Conservation (phyloP, 1,140 invertebrate genomes). For the Ceratina australensis region DNA sequence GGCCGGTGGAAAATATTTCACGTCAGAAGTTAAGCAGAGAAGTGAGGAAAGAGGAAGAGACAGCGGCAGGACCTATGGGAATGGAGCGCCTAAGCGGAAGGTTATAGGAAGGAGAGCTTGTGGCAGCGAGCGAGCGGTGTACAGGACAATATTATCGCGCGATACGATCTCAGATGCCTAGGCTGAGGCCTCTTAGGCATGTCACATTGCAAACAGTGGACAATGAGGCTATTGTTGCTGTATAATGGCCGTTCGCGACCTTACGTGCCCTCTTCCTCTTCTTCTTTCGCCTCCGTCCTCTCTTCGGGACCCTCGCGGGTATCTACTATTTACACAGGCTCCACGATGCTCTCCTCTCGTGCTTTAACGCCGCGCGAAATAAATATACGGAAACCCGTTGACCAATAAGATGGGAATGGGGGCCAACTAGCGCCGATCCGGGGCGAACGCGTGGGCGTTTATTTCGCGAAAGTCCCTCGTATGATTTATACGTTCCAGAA, state of each 20-base stretch:
- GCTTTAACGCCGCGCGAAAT: slow-evolving; percentile 36
- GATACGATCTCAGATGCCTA: slow-evolving; percentile 71
- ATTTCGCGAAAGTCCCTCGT: background rate
- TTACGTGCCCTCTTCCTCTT: slow-evolving; percentile 67
- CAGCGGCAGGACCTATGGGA: slow-evolving; percentile 51
- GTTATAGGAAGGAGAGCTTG: slow-evolving; percentile 62
- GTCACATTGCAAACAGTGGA: slow-evolving; percentile 74
- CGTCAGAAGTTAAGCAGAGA: slow-evolving; percentile 18
- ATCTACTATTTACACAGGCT: slow-evolving; percentile 8
- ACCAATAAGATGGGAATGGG: slow-evolving; percentile 20
- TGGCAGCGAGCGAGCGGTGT: slow-evolving; percentile 55
- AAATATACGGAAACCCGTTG: slow-evolving; percentile 14
- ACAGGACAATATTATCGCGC: slow-evolving; percentile 72
- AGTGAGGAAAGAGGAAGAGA: slow-evolving; percentile 47
- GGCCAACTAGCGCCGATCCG: background rate
- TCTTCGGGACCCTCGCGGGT: slow-evolving; percentile 24
- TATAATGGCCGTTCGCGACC: slow-evolving; percentile 72
- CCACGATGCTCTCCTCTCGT: slow-evolving; percentile 10
- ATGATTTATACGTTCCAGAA: background rate
- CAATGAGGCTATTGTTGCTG: slow-evolving; percentile 76
- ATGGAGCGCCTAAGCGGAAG: slow-evolving; percentile 50
- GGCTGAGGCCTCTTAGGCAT: slow-evolving; percentile 68
- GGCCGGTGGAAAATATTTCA: slow-evolving; percentile 40
- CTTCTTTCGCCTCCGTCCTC: slow-evolving; percentile 47
- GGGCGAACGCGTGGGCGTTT: slow-evolving; percentile 4